A percentile compares a stretch with the other conserved stretches of the same genome.
phyloP scores from a whole-genome alignment of 1,140 invertebrate genomes.

The Monomorium pharaonis region DNA sequence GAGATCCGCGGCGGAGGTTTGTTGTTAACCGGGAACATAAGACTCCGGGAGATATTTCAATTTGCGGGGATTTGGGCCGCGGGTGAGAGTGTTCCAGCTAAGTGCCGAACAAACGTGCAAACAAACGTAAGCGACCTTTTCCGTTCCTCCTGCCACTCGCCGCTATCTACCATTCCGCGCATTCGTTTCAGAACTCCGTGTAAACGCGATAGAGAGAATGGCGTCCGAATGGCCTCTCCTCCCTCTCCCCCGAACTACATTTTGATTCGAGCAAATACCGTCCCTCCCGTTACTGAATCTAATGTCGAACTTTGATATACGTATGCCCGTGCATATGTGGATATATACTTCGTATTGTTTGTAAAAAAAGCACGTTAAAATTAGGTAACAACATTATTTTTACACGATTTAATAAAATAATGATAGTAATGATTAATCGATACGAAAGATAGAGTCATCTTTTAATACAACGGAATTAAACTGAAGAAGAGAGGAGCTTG shows the following conservation, averaged over 20 bases:
- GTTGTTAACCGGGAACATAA: slow-evolving; percentile 78
- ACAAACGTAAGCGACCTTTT: slow-evolving; percentile 70
- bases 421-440: neutral
- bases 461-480: neutral
- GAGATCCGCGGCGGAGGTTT: slow-evolving; percentile 76
- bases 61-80: slow-evolving; percentile 76
- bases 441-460: neutral
- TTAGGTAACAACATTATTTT: neutral
- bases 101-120: slow-evolving; percentile 78
- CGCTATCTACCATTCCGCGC: slow-evolving; percentile 61
- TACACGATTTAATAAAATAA: neutral
- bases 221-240: neutral
- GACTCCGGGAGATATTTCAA: slow-evolving; percentile 79
- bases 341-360: neutral
- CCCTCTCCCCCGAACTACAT: slow-evolving; percentile 32
- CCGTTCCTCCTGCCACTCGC: slow-evolving; percentile 44
- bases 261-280: slow-evolving; percentile 54
- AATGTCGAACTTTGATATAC: slow-evolving; percentile 30
- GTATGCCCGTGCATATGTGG: neutral
- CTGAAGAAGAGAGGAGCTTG: too few species aligned
- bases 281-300: slow-evolving; percentile 25
- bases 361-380: neutral
- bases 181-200: slow-evolving; percentile 63
- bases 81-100: slow-evolving; percentile 67
- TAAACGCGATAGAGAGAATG: slow-evolving; percentile 22